Evolutionary conservation across 2,888 invertebrate genomes (phyloP).

Genomic region (Lepas anatifera): DNA sequence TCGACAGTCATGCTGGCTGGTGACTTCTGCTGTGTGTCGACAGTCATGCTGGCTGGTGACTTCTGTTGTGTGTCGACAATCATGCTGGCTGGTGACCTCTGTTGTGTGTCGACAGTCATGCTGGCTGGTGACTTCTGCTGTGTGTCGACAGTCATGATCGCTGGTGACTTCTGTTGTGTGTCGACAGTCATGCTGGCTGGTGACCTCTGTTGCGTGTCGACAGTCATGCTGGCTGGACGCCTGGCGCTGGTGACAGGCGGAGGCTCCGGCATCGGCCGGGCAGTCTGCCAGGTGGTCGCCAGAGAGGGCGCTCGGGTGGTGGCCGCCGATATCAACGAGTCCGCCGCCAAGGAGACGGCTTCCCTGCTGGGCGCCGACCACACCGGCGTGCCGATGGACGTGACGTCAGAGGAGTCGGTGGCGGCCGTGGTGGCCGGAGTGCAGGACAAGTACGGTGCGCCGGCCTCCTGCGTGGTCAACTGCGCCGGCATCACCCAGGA

Average conservation of each 20-base stretch:
- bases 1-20: too few species aligned
- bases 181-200: too few species aligned
- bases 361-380: background rate
- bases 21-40: too few species aligned
- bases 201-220: too few species aligned
- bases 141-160: too few species aligned
- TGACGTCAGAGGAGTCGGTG: constrained; percentile 39
- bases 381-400: constrained; percentile 33
- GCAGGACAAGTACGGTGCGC: constrained; percentile 28
- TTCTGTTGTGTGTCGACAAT: too few species aligned
- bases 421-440: constrained; percentile 24
- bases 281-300: constrained; percentile 31
- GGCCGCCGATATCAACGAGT: background rate
- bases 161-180: too few species aligned
- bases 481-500: constrained; percentile 35
- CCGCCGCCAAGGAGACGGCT: background rate
- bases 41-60: too few species aligned
- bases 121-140: too few species aligned
- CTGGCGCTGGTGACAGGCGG: constrained; percentile 41
- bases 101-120: too few species aligned
- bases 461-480: constrained; percentile 41
- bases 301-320: background rate
- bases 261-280: constrained; percentile 39
- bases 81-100: too few species aligned
- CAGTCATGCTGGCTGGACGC: constrained; percentile 24